Base-by-base conservation (phyloP, 2,797 vertebrate species). In the Cossypha heuglini region DNA sequence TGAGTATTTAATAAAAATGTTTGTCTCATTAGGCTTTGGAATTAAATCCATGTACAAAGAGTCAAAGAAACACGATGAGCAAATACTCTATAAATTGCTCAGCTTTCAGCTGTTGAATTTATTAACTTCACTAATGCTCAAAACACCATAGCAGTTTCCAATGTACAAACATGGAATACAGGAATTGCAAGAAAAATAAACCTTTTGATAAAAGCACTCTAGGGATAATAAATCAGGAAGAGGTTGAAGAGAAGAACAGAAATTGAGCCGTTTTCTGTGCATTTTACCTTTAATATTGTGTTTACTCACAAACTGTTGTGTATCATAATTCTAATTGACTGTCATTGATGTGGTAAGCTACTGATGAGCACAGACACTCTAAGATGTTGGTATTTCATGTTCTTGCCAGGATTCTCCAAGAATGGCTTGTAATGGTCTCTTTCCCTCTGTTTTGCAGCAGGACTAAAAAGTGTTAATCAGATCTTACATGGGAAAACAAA, bases 261-360 rank as follows among this genome's bases (percentile, higher is more conserved):
- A 87, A 46, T 45, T 1, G 7, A 77, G 29, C 9, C 0, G 0
- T 51, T 71, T 63, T 35, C 33, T 25, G 1, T 59, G 24, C 24
- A 7, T 58, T 73, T 88, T 52, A 66, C n/a, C 13, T 86, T 58
- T 66, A 61, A 54, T 49, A 57, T 11, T 43, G 16, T 14, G 5
- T 31, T 78, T 73, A 13, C 18, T 61, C 46, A 12, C 3, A 31
- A 85, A 61, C 15, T n/a, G 31, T 35, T 4, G 38, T 35, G 9
- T 13, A n/a, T 68, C 13, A 40, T 80, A 13, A 46, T 46, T 46
- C 14, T 38, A 67, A 46, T 21, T 67, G 26, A 49, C 55, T 59
- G 40, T 45, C 38, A 46, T 10, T 38, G 54, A 78, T 43, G 19
- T 69, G 51, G 22, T 29, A 82, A 61, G 22, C 12, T 67, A 31